Evolutionary conservation across 2,888 invertebrate genomes (phyloP).

Genomic region (Priapulus caudatus): DNA sequence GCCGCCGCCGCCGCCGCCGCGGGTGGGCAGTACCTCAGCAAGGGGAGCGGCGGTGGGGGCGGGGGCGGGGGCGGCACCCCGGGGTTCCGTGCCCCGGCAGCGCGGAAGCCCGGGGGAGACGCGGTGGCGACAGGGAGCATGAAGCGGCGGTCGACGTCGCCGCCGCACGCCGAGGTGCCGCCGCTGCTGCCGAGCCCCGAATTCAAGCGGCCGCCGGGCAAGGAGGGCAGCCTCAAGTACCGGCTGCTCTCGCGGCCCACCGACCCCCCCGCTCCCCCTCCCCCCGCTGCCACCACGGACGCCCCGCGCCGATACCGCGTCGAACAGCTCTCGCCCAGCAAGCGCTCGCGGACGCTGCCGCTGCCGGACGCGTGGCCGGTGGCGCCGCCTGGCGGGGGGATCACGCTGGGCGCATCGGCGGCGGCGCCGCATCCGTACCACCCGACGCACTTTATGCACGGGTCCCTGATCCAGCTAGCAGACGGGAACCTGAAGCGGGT

Average conservation of each 20-base stretch:
- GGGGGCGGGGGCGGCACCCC: too few species aligned
- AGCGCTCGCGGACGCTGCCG: not conserved
- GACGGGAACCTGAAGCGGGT: slow-evolving; percentile 66
- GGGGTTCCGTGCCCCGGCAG: not conserved
- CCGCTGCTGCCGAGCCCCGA: too few species aligned
- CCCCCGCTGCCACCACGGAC: slow-evolving; percentile 25
- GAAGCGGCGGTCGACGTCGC: not conserved
- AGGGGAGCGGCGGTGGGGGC: too few species aligned
- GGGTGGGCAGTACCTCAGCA: too few species aligned
- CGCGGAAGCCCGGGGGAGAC: not conserved
- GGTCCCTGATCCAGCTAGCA: slow-evolving; percentile 67
- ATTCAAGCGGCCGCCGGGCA: slow-evolving; percentile 36
- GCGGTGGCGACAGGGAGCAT: too few species aligned
- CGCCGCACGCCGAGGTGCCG: not conserved
- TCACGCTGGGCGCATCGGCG: too few species aligned
- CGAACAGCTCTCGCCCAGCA: slow-evolving; percentile 14
- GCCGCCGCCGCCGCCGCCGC: too few species aligned
- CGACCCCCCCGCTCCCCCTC: slow-evolving; percentile 22
- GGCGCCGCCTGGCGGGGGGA: too few species aligned
- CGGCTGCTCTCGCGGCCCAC: slow-evolving; percentile 47
- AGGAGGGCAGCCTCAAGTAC: slow-evolving; percentile 52
- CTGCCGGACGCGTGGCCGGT: not conserved
- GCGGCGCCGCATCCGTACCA: slow-evolving; percentile 24
- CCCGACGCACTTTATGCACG: slow-evolving; percentile 52
- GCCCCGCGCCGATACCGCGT: slow-evolving; percentile 31